Conservation (phyloP, 1,140 invertebrate genomes). For the Rhopalosiphum padi region DNA sequence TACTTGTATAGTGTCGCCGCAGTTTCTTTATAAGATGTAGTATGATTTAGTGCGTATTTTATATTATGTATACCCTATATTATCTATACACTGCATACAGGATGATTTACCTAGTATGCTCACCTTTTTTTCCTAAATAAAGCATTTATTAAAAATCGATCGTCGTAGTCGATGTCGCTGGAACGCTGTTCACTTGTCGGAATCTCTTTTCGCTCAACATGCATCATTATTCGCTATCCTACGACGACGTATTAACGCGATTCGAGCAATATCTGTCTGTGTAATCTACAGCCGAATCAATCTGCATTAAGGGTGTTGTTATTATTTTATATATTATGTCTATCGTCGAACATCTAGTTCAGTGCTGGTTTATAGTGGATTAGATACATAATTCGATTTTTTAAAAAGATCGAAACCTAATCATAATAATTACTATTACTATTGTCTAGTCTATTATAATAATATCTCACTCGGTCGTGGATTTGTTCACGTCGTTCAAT, state of each 20-base stretch:
- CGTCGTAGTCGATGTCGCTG: background rate
- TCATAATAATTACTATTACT: too few species aligned
- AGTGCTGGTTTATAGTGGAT: background rate
- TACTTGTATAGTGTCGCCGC: background rate
- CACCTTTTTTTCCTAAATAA: background rate
- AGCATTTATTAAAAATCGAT: background rate
- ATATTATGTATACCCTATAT: background rate
- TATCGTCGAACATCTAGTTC: background rate
- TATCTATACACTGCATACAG: background rate
- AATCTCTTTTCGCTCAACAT: background rate
- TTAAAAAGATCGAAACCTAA: too few species aligned
- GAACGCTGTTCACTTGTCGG: background rate
- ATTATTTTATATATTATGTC: background rate
- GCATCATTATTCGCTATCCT: background rate
- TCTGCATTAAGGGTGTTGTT: background rate
- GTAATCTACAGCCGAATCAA: background rate
- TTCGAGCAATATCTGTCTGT: background rate
- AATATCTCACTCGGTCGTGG: too few species aligned
- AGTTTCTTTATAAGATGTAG: background rate
- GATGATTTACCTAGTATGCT: background rate
- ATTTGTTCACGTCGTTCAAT: too few species aligned
- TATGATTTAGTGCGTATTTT: background rate
- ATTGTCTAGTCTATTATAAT: too few species aligned
- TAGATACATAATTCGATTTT: too few species aligned
- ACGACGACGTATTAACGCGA: too few species aligned